Evolutionary conservation across 2,888 invertebrate genomes (phyloP).

Genomic region (Lissonota sp.): DNA sequence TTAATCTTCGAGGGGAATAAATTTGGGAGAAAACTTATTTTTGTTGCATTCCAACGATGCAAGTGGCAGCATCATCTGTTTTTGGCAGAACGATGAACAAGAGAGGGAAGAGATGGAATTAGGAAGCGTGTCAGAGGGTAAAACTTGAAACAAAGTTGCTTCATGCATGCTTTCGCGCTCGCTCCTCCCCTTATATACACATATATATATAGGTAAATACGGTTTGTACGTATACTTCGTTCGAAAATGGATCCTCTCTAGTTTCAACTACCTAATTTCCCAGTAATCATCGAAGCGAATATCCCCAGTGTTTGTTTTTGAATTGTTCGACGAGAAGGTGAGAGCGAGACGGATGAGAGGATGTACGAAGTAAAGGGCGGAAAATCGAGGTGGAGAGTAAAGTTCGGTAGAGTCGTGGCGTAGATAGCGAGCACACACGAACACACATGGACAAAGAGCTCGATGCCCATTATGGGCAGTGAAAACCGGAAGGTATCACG

Average conservation of each 20-base stretch:
- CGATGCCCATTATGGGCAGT: conserved; percentile 8
- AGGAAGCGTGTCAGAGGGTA: conserved; percentile 50
- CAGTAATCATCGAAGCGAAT: conserved; percentile 56
- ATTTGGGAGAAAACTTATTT: too few species aligned
- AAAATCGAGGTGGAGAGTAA: not conserved
- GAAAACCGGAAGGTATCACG: conserved; percentile 10
- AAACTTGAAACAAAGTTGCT: conserved; percentile 55
- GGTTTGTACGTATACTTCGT: conserved; percentile 10
- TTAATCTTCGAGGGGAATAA: too few species aligned
- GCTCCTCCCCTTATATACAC: not conserved
- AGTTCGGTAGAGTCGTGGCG: conserved; percentile 44
- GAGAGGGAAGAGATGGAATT: not conserved
- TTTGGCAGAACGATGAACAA: conserved; percentile 44
- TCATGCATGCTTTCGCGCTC: conserved; percentile 31
- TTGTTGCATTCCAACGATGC: too few species aligned
- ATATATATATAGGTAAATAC: not conserved
- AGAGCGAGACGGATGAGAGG: conserved; percentile 2
- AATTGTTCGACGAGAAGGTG: conserved; percentile 40
- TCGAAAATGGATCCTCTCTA: conserved; percentile 46
- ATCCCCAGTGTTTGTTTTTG: conserved; percentile 48
- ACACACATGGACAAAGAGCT: conserved; percentile 6
- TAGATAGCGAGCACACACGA: conserved; percentile 4
- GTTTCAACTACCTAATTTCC: conserved; percentile 53
- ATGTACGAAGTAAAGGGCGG: not conserved
- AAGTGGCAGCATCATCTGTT: conserved; percentile 10